phyloP scores from a whole-genome alignment of 2,113 vertebrate species.

The Chamaetylas fuelleborni region DNA sequence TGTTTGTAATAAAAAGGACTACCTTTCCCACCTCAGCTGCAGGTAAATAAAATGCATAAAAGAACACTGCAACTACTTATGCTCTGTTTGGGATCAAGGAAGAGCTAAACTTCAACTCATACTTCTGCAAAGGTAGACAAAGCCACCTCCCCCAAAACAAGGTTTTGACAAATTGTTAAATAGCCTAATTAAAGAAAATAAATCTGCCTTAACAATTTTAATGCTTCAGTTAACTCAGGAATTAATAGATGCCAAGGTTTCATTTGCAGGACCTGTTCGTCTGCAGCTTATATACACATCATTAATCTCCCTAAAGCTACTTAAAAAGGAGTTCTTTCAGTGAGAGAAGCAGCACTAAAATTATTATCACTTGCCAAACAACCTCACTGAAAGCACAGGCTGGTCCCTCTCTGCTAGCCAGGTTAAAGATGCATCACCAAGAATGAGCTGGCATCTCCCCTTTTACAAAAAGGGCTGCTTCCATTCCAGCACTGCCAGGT shows the following conservation, averaged over 20 bases:
- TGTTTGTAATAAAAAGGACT: neutral
- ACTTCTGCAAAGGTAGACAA: neutral
- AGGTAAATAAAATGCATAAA: neutral
- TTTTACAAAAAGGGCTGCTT: neutral
- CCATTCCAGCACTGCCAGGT: conserved; percentile 47
- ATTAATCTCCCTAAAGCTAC: neutral
- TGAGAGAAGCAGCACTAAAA: neutral
- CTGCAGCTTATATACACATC: neutral
- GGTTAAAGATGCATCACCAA: neutral
- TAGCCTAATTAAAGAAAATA: neutral
- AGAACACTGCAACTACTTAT: neutral
- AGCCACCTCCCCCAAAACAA: neutral
- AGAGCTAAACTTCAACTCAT: neutral
- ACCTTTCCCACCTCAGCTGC: neutral
- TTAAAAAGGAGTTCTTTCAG: neutral
- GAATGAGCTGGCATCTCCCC: neutral
- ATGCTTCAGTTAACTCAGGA: neutral
- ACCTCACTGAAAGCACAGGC: neutral
- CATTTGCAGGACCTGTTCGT: neutral
- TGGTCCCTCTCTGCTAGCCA: neutral
- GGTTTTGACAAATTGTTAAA: neutral
- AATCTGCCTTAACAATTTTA: neutral
- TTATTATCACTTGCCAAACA: neutral
- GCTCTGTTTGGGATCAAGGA: neutral
- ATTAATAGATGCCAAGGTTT: neutral